Percentiles rank a stretch among this genome's conserved stretches.
Conservation (phyloP, 2,113 vertebrate species). For the Halichoeres trimaculatus region DNA sequence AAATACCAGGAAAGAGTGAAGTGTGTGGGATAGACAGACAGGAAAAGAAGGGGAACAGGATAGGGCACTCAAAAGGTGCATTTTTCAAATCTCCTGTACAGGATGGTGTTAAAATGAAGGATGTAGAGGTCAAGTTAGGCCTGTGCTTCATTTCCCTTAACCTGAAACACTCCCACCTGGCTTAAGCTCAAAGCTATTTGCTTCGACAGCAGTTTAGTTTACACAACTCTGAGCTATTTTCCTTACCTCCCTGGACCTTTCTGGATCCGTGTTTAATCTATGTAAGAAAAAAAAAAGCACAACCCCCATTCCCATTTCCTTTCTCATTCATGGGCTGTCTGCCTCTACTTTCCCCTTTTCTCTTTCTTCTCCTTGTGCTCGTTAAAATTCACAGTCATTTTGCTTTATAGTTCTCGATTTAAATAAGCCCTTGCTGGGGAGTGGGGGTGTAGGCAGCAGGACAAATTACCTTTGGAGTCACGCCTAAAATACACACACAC, state of each 20-base stretch:
- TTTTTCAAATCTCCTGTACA: constrained; percentile 26
- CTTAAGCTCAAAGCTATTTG: constrained; percentile 29
- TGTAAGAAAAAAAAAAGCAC: constrained; percentile 23
- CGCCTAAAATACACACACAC: constrained; percentile 72
- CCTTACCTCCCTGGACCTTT: constrained; percentile 21
- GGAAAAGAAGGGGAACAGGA: constrained; percentile 30
- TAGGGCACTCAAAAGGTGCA: constrained; percentile 22
- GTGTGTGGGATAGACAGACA: constrained; percentile 12
- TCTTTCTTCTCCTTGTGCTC: constrained; percentile 5
- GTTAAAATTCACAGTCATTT: constrained; percentile 57
- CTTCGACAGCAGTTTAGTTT: constrained; percentile 31
- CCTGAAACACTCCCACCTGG: constrained; percentile 41
- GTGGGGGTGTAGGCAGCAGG: constrained; percentile 12
- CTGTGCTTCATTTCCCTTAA: constrained; percentile 43
- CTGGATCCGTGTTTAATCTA: constrained; percentile 19
- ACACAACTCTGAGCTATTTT: constrained; percentile 11
- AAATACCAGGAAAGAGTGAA: constrained; percentile 45
- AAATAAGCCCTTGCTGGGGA: constrained; percentile 54
- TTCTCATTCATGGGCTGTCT: constrained; percentile 20
- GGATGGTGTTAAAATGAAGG: constrained; percentile 31
- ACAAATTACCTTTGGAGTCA: constrained; percentile 78
- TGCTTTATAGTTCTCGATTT: constrained; percentile 57
- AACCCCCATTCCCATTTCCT: constrained; percentile 14
- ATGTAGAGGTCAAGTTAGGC: constrained; percentile 36
- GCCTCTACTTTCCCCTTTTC: constrained; percentile 15